phyloP scores from a whole-genome alignment of 2,797 vertebrate species.

The Hirundo rustica region DNA sequence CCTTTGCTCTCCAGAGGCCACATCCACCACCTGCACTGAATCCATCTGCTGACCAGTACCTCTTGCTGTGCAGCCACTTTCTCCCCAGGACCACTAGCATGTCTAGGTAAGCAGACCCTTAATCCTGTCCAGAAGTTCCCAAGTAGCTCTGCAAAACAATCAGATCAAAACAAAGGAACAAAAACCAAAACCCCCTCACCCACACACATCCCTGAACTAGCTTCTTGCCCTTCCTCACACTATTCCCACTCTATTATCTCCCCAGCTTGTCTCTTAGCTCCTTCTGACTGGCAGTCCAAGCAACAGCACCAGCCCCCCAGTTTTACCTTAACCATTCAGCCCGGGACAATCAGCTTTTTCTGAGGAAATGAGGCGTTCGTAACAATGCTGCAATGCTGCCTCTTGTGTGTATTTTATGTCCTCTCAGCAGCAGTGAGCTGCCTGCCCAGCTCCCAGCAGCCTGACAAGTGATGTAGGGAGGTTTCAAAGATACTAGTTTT shows the following conservation, averaged over 20 bases:
- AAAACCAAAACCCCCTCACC: not conserved
- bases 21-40: not conserved
- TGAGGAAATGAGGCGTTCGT: not conserved
- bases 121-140: not conserved
- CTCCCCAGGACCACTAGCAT: not conserved
- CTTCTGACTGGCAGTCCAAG: not conserved
- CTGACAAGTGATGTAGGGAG: not conserved
- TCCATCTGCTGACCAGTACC: not conserved
- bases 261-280: not conserved
- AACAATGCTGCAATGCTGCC: not conserved
- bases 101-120: not conserved
- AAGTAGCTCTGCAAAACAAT: not conserved
- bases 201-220: not conserved
- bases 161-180: not conserved
- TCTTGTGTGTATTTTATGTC: not conserved
- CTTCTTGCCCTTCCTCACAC: not conserved
- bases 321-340: not conserved
- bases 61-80: not conserved
- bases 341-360: constrained; percentile 18
- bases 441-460: not conserved
- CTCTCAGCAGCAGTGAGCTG: not conserved
- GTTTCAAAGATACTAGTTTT: not conserved
- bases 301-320: not conserved
- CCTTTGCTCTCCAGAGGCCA: not conserved
- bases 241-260: not conserved